Percentiles rank a stretch among this genome's conserved stretches.
phyloP scores from a whole-genome alignment of 92 coral and sea anemone genomes.

The Parazoanthus atlanticus region DNA sequence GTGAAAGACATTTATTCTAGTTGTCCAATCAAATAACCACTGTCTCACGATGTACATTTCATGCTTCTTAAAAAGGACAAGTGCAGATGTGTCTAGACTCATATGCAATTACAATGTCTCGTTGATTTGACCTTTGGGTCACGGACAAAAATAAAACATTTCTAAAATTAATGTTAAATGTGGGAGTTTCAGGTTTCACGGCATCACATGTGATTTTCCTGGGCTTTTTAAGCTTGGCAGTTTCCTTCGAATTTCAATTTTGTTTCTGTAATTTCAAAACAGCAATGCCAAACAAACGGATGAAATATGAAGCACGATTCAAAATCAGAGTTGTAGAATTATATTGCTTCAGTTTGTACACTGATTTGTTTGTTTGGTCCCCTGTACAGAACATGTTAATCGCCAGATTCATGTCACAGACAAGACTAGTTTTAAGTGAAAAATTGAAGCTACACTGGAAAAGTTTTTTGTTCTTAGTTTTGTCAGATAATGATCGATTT shows the following conservation, averaged over 20 bases:
- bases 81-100: conserved; percentile 35
- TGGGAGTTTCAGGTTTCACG: conserved; percentile 27
- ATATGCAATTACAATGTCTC: conserved; percentile 38
- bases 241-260: conserved; percentile 15
- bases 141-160: conserved; percentile 40
- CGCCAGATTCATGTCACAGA: conserved; percentile 25
- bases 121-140: conserved; percentile 40
- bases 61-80: conserved; percentile 22
- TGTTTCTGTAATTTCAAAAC: conserved; percentile 11
- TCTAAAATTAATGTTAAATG: conserved; percentile 27
- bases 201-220: not conserved
- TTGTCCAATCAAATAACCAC: conserved; percentile 23
- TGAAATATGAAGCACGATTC: conserved; percentile 10
- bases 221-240: not conserved
- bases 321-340: conserved; percentile 10
- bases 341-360: not conserved
- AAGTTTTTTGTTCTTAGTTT: too few species aligned
- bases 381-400: conserved; percentile 30
- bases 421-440: not conserved
- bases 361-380: conserved; percentile 1
- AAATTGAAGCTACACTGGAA: too few species aligned
- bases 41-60: conserved; percentile 31
- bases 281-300: conserved; percentile 14
- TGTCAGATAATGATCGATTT: not conserved
- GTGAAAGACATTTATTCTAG: conserved; percentile 34